Base-by-base conservation (phyloP, 2,888 invertebrate genomes). In the Drosophila robusta region DNA sequence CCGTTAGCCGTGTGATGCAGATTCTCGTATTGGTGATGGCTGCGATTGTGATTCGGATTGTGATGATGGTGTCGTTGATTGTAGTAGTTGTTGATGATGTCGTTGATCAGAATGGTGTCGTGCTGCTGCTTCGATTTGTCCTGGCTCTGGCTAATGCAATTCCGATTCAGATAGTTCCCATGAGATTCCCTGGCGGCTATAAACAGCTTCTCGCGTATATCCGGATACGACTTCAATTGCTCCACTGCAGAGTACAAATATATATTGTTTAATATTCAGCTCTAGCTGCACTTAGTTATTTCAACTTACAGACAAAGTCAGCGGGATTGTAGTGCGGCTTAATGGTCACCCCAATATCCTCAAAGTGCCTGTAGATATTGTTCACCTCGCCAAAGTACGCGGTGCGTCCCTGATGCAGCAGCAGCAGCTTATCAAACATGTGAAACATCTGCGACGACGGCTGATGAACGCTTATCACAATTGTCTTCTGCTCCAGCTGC, bases 381-480 rank as follows among this genome's bases (percentile, higher is more conserved):
- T 94, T 93, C 24, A 95, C 95, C 76, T 95, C 94, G 9, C 96
- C 96, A 90, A 95, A 96, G 90, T 96, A 96, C 2, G 96, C 96
- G 18, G 95, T 95, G 84, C 95, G 94, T 42, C 96, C 96, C 69
- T 95, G 94, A 85, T 95, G 95, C 47, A 96, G 92, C 68, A 95
- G 93, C 51, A 97, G 93, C 56, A 97, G 93, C 89, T 95, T 95
- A 92, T 96, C 95, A 91, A 97, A 96, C 93, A 96, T 95, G 92
- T 96, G 95, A 92, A 96, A 97, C 93, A 96, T 96, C 91, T 96
- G 95, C 74, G 96, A 96, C 56, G 96, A 96, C 2, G 96, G 96
- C 91, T 97, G 97, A 90, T 97, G 97, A 4, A 97, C 95, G 38
- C 96, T 96, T 63, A 96, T 94, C 54, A 97, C 95, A 54, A 97